phyloP scores from a whole-genome alignment of 1,140 invertebrate genomes.

The Drosophila auraria region DNA sequence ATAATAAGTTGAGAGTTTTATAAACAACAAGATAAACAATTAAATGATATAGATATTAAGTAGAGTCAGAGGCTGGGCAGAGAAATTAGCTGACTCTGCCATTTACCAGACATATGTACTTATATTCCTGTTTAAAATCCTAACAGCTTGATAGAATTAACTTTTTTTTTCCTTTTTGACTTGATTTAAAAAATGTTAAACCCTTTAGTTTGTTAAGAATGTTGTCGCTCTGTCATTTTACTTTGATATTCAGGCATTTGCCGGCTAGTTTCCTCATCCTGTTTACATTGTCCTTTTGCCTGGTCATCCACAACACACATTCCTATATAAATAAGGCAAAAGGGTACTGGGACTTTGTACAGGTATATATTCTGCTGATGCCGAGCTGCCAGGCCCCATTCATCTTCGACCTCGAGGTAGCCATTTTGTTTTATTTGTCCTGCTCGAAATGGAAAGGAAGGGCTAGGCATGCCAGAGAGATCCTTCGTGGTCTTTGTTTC shows the following conservation, averaged over 20 bases:
- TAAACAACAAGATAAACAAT: not conserved
- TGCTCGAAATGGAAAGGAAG: conserved; percentile 1
- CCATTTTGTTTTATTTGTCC: conserved; percentile 68
- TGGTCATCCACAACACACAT: conserved; percentile 22
- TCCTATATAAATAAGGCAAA: not conserved
- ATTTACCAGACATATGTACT: no score
- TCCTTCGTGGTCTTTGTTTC: conserved; percentile 30
- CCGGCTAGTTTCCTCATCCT: not conserved
- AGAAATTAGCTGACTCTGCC: no score
- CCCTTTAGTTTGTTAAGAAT: not conserved
- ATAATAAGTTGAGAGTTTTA: no score
- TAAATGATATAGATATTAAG: no score
- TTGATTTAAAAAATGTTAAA: not conserved
- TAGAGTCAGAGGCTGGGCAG: no score
- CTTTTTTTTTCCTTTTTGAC: no score
- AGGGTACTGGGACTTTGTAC: not conserved
- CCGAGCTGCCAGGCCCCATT: conserved; percentile 31
- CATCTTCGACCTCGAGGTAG: conserved; percentile 71
- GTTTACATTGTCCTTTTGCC: conserved; percentile 23
- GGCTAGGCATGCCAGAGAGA: not conserved
- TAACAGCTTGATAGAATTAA: not conserved
- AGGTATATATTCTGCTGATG: conserved; percentile 25
- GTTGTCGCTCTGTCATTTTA: not conserved
- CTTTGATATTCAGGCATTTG: conserved; percentile 1
- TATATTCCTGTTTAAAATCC: not conserved